phyloP scores from a whole-genome alignment of 2,888 invertebrate genomes.

The Seira musarum region DNA sequence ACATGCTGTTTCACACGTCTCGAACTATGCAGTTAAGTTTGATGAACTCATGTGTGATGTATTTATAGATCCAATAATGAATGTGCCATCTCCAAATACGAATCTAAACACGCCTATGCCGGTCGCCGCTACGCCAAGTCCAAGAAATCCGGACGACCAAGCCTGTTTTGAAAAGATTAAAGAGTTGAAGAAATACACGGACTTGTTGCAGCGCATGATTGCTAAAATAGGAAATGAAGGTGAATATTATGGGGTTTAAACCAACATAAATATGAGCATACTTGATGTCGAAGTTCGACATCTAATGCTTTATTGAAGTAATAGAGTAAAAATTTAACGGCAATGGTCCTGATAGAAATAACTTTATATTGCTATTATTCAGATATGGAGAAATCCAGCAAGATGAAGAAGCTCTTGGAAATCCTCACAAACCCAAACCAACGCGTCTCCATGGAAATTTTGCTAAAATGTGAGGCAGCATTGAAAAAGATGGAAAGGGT shows the following conservation, averaged over 20 bases:
- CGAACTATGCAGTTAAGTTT: neutral
- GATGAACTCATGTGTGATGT: neutral
- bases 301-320: no score
- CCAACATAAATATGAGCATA: no score
- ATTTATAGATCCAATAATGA: constrained; percentile 45
- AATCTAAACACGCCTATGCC: constrained; percentile 85
- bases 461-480: constrained; percentile 94
- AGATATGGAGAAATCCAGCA: constrained; percentile 92
- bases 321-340: no score
- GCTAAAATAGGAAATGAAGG: constrained; percentile 89
- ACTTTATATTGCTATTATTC: constrained; percentile 62
- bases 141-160: constrained; percentile 85
- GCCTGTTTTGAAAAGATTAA: constrained; percentile 94
- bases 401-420: constrained; percentile 95
- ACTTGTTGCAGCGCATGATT: constrained; percentile 92
- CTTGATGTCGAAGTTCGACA: no score
- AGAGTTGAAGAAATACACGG: constrained; percentile 94
- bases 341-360: no score
- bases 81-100: constrained; percentile 85
- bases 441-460: constrained; percentile 89
- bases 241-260: constrained; percentile 70
- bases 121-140: constrained; percentile 78
- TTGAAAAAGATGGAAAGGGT: constrained; percentile 86
- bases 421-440: constrained; percentile 92
- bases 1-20: neutral